Percentiles rank a stretch among this genome's conserved stretches.
Evolutionary conservation across 2,113 vertebrate species (phyloP).

Genomic region (Callipepla squamata): DNA sequence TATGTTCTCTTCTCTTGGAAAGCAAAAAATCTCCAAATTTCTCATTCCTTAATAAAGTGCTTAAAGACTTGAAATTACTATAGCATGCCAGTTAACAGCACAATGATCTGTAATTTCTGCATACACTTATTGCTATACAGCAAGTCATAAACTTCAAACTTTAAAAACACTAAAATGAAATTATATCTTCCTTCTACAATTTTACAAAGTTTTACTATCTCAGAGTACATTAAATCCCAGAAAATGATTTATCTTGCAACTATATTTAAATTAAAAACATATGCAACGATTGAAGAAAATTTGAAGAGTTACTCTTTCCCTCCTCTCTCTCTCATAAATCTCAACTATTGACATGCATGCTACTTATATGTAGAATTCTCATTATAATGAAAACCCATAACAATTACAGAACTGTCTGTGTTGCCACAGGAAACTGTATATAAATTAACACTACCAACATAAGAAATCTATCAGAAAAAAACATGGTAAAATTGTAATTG

Average conservation of each 20-base stretch:
- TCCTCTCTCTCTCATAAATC: background rate
- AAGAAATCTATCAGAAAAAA: conserved; percentile 26
- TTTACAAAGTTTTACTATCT: background rate
- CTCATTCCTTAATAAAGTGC: background rate
- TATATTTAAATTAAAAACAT: background rate
- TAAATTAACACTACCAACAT: conserved; percentile 6
- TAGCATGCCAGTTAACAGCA: background rate
- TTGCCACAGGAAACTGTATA: conserved; percentile 5
- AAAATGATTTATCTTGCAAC: background rate
- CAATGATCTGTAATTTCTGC: background rate
- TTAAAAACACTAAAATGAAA: conserved; percentile 15
- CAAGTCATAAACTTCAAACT: background rate
- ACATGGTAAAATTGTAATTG: background rate
- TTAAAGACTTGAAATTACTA: conserved; percentile 4
- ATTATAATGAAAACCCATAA: conserved; percentile 20
- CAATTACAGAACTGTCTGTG: conserved; percentile 26
- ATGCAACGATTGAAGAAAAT: background rate
- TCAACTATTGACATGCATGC: background rate
- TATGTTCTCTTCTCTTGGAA: background rate
- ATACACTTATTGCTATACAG: background rate
- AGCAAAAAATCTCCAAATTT: background rate
- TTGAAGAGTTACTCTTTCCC: background rate
- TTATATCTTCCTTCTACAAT: background rate
- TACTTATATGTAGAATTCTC: conserved; percentile 15
- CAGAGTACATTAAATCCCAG: background rate